Conservation (phyloP, 2,797 vertebrate genomes). For the Sebastes iracundus region DNA sequence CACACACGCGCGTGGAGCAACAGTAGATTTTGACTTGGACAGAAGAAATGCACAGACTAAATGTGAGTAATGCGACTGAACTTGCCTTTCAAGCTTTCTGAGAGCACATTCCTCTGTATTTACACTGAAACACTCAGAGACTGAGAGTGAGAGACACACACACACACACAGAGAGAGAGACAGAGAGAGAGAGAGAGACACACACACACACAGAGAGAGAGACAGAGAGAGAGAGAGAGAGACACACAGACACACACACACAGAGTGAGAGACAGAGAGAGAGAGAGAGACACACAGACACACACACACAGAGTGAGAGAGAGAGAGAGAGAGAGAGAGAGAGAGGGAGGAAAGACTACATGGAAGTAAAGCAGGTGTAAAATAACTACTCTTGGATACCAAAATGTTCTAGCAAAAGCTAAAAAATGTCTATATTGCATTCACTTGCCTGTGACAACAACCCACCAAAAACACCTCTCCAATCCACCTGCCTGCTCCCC, state of each 20-base stretch:
- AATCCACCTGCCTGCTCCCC: conserved; percentile 16
- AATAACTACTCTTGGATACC: neutral
- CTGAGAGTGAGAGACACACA: neutral
- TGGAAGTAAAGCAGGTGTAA: conserved; percentile 22
- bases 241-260: too few relatives aligned
- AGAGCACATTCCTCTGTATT: conserved; percentile 60
- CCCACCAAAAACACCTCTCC: neutral
- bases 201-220: neutral
- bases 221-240: neutral
- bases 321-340: neutral
- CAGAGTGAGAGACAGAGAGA: neutral
- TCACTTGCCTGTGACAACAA: neutral
- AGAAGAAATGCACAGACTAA: conserved; percentile 16
- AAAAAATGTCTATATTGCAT: neutral
- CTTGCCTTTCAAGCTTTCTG: conserved; percentile 57
- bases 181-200: neutral
- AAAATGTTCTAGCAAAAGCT: neutral
- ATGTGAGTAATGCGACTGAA: conserved; percentile 61
- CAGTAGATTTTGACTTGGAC: conserved; percentile 19
- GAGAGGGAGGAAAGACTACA: neutral
- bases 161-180: neutral
- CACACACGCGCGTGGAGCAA: conserved; percentile 5
- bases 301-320: neutral
- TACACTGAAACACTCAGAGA: conserved; percentile 29
- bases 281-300: neutral